These are phyloP conservation scores for Coptodon rendalli DNA, from an alignment of 2,113 vertebrate species.

Conservation along the genomic window DNA sequence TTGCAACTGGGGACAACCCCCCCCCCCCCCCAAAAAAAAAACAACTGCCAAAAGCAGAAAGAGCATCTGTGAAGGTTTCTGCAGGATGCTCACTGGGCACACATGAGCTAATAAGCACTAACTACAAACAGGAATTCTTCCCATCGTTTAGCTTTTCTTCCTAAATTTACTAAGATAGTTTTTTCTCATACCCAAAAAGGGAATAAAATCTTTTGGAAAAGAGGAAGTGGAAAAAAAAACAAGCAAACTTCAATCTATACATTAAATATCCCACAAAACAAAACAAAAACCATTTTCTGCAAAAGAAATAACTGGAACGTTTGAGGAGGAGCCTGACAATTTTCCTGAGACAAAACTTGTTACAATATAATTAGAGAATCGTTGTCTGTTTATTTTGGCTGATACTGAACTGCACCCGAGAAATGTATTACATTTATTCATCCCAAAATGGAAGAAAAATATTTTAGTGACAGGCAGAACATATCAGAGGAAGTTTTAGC, in stretches of 20 bases:
- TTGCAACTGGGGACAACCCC: neutral
- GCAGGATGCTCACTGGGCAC: neutral
- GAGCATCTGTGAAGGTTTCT: neutral
- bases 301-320: neutral
- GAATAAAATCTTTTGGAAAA: neutral
- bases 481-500: neutral
- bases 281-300: neutral
- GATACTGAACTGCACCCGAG: neutral
- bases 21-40: neutral
- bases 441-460: neutral
- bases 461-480: neutral
- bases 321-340: neutral
- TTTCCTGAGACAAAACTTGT: constrained; percentile 15
- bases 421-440: neutral
- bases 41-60: neutral
- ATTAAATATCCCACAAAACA: neutral
- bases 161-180: neutral
- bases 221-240: neutral
- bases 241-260: neutral
- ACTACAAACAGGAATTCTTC: neutral
- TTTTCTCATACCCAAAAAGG: neutral
- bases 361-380: neutral
- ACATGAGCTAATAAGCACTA: neutral
- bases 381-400: neutral
- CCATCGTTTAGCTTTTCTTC: neutral